Evolutionary conservation across 2,113 vertebrate species (phyloP), one percentile per base, ranked within the genome.

Genomic region (Vireo altiloquus): DNA sequence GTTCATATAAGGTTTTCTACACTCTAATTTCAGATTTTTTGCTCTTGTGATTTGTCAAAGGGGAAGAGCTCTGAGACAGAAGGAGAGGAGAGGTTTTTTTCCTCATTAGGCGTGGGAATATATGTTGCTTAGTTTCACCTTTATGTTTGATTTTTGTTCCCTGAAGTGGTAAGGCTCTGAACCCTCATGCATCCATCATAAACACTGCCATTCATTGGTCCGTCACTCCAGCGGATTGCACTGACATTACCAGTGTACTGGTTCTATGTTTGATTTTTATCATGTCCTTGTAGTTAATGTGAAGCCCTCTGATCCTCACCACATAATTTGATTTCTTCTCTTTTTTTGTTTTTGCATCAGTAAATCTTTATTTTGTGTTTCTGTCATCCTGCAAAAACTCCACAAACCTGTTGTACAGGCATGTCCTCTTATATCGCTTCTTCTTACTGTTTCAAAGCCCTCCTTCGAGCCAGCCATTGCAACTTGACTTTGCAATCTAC

Each of bases 161-260:
- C 23, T 81, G 23, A 39, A 4, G 6, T 52, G 64, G 20, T 70
- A 64, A 5, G 25, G 3, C 19, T 88, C 52, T 74, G 70, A 80
- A 74, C 21, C 2, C 11, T 53, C 0, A 0, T 56, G 93, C 88
- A 80, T 54, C 57, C 19, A 4, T 59, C 54, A 25, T 7, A 65
- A 52, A 30, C 8, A 20, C 33, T 77, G 46, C 21, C 10, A 54
- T 35, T 91, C 31, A 21, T 74, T 7, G 22, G 15, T 71, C 25
- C 23, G 25, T 86, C 33, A 11, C 40, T 75, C 19, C n/a, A 52
- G 35, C 37, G 82, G 53, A 33, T 33, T 75, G 27, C 50, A 35
- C 23, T 42, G 44, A 66, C 21, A 14, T 74, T 50, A 47, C 33
- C 11, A 30, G 7, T 0, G 0, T 39, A 21, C 33, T 54, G 18